Evolutionary conservation across 2,113 vertebrate species (phyloP).

Genomic region (Nettapus auritus): DNA sequence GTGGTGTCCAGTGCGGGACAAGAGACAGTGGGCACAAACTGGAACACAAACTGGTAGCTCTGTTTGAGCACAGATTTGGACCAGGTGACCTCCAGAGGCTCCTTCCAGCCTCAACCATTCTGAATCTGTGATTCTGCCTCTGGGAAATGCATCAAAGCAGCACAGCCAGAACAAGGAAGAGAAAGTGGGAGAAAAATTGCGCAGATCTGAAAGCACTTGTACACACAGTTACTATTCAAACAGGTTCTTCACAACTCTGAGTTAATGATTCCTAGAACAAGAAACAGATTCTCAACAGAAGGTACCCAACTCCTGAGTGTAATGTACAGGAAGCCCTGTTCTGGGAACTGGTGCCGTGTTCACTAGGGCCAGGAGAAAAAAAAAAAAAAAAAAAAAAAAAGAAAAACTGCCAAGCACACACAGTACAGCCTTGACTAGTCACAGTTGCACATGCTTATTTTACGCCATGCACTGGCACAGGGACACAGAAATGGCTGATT

Average conservation of each 20-base stretch:
- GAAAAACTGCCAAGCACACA: background rate
- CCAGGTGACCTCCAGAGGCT: background rate
- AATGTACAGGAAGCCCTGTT: rapidly evolving
- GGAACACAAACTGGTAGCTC: background rate
- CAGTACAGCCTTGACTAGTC: background rate
- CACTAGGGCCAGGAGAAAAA: background rate
- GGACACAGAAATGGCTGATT: background rate
- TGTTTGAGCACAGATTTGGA: background rate
- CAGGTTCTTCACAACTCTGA: background rate
- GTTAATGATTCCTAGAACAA: background rate
- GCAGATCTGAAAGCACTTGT: background rate
- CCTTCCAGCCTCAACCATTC: background rate
- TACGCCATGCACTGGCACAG: background rate
- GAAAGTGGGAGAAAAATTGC: background rate
- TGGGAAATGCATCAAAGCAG: background rate
- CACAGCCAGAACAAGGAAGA: background rate
- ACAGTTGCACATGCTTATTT: background rate
- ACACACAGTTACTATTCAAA: background rate
- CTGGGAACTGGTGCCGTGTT: background rate
- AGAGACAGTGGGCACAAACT: background rate
- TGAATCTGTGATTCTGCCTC: background rate
- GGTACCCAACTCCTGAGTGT: background rate
- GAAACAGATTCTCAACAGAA: background rate
- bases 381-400: background rate
- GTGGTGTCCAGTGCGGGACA: background rate